Percentiles rank a stretch among this genome's conserved stretches.
These are phyloP conservation scores for Neomicropteryx cornuta DNA, from an alignment of 1,140 invertebrate species.

Conservation along the genomic window DNA sequence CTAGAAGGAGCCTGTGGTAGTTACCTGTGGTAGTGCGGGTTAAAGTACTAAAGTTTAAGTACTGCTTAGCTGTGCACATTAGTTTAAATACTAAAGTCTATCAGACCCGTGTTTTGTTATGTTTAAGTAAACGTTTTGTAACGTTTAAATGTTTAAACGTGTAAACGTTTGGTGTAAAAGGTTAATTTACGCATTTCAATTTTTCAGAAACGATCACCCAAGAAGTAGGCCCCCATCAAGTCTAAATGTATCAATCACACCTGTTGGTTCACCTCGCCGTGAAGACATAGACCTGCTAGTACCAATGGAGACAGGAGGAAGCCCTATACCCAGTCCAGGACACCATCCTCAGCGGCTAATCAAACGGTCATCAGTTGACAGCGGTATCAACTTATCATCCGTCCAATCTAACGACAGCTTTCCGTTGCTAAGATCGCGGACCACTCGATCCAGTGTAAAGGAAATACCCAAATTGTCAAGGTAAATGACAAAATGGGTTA, in stretches of 20 bases:
- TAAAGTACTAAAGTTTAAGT: no score
- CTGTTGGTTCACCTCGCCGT: not conserved
- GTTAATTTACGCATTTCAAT: no score
- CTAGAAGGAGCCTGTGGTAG: no score
- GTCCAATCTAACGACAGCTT: conserved; percentile 33
- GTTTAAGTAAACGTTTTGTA: no score
- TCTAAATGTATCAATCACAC: not conserved
- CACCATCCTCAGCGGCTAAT: conserved; percentile 45
- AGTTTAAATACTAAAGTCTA: no score
- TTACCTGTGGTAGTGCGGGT: no score
- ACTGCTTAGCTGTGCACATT: no score
- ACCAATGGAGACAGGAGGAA: conserved; percentile 16
- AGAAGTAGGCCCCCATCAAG: not conserved
- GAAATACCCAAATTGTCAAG: conserved; percentile 39
- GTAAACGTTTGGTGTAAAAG: no score
- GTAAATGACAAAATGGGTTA: no score
- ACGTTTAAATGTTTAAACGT: no score
- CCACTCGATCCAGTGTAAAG: conserved; percentile 16
- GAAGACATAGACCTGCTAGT: conserved; percentile 13
- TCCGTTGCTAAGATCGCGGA: conserved; percentile 20
- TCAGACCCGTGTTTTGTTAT: no score
- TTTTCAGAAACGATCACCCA: no score
- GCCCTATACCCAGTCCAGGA: conserved; percentile 29
- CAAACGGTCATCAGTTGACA: conserved; percentile 74
- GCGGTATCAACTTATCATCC: conserved; percentile 68